phyloP scores from a whole-genome alignment of 2,113 vertebrate genomes.

The Clarias batrachus region DNA sequence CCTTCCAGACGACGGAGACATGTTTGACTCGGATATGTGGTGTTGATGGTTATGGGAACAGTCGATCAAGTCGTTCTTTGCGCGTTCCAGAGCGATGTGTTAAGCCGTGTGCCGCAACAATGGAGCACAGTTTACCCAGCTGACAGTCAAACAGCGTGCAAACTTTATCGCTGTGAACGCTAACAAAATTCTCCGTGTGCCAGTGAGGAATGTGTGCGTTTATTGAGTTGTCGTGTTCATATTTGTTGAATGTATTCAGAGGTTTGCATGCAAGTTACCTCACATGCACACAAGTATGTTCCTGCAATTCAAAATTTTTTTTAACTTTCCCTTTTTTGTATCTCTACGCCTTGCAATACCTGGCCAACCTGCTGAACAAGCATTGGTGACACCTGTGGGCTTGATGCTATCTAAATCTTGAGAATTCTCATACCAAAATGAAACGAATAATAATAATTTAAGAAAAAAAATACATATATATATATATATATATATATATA shows the following conservation, averaged over 20 bases:
- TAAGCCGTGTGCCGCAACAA: constrained; percentile 62
- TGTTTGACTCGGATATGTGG: constrained; percentile 40
- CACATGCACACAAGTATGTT: not conserved
- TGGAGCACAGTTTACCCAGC: constrained; percentile 59
- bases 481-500: no score
- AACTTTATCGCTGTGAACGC: constrained; percentile 47
- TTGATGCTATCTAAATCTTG: not conserved
- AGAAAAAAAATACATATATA: not conserved
- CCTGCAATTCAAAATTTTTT: constrained; percentile 16
- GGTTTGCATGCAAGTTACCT: not conserved
- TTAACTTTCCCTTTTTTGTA: not conserved
- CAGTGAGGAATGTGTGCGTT: constrained; percentile 41
- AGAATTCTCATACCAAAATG: not conserved
- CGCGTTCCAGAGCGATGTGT: constrained; percentile 65
- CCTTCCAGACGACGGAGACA: not conserved
- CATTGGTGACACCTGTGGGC: not conserved
- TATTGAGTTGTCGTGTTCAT: constrained; percentile 6
- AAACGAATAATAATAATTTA: not conserved
- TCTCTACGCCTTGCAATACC: constrained; percentile 14
- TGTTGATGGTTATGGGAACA: constrained; percentile 40
- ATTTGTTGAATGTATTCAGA: constrained; percentile 5
- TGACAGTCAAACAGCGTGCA: constrained; percentile 42
- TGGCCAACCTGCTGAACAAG: constrained; percentile 29
- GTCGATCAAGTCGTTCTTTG: constrained; percentile 23
- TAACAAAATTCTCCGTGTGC: constrained; percentile 30